Percentiles rank a stretch among this genome's conserved stretches.
Evolutionary conservation across 2,797 vertebrate species (phyloP).

Genomic region (Aulostomus chinensis): DNA sequence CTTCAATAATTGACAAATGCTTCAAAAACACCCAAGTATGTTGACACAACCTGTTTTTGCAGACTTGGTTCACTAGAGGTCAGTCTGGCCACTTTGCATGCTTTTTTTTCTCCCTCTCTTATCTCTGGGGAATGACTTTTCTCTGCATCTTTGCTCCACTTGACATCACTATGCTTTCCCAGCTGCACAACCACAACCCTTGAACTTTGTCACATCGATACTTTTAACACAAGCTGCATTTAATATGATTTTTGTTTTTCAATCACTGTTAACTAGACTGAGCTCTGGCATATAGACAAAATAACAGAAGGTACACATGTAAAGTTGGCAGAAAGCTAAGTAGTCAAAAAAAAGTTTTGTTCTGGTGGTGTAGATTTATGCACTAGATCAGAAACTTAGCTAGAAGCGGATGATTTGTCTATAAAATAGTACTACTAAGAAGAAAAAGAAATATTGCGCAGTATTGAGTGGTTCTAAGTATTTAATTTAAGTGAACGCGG

Average conservation of each 20-base stretch:
- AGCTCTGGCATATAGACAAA: neutral
- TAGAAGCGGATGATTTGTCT: no score
- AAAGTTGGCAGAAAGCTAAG: neutral
- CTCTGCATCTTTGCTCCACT: constrained; percentile 53
- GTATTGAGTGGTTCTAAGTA: no score
- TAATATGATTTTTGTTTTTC: no score
- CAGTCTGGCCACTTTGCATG: constrained; percentile 75
- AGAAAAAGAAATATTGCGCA: no score
- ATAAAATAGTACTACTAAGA: no score
- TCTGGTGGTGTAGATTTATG: no score
- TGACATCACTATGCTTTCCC: constrained; percentile 47
- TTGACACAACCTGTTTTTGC: constrained; percentile 66
- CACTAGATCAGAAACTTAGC: no score
- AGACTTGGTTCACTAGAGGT: constrained; percentile 75
- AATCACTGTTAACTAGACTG: no score
- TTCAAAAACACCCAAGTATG: constrained; percentile 22
- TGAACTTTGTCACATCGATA: neutral
- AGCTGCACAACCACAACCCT: constrained; percentile 37
- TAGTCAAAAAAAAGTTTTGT: neutral
- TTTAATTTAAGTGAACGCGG: no score
- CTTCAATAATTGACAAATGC: constrained; percentile 22
- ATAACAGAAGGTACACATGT: neutral
- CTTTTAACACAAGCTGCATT: neutral
- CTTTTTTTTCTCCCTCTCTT: constrained; percentile 46
- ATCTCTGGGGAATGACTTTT: constrained; percentile 47